Percentiles rank a stretch among this genome's conserved stretches.
Evolutionary conservation across 2,797 vertebrate genomes (phyloP).

Genomic region (Nothura maculosa): DNA sequence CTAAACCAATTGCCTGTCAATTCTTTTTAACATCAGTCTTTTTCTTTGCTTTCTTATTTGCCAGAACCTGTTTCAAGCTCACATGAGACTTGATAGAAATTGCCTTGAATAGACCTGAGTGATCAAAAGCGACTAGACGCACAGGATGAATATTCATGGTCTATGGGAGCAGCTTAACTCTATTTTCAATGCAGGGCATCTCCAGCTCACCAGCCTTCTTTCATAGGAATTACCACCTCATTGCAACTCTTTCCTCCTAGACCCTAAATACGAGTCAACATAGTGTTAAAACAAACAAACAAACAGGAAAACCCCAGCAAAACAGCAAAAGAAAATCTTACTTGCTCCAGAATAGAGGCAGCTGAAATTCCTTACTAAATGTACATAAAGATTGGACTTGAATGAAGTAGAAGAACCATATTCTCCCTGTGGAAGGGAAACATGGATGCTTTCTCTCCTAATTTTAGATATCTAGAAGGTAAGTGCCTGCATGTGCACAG

Average conservation of each 20-base stretch:
- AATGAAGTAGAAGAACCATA: neutral
- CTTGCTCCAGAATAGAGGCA: neutral
- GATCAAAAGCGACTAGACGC: conserved; percentile 68
- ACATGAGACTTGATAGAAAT: conserved; percentile 51
- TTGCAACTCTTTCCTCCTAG: neutral
- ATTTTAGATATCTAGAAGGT: neutral
- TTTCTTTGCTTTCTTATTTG: conserved; percentile 36
- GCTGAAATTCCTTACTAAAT: neutral
- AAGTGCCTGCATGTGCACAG: neutral
- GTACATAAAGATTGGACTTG: neutral
- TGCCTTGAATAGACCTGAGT: conserved; percentile 53
- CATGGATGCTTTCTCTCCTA: neutral
- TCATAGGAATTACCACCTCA: conserved; percentile 11
- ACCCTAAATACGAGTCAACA: fast-evolving
- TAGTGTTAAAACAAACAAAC: neutral
- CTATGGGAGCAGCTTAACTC: conserved; percentile 1
- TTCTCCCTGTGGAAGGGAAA: neutral
- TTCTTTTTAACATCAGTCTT: conserved; percentile 70
- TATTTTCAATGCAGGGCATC: neutral
- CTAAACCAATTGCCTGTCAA: conserved; percentile 77
- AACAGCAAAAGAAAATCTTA: neutral
- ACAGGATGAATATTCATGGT: conserved; percentile 68
- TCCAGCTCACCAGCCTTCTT: conserved; percentile 25
- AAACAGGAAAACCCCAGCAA: conserved; percentile 25
- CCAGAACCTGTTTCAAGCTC: conserved; percentile 43